Conservation (phyloP, 2,888 invertebrate genomes). For the Pediacus dermestoides region DNA sequence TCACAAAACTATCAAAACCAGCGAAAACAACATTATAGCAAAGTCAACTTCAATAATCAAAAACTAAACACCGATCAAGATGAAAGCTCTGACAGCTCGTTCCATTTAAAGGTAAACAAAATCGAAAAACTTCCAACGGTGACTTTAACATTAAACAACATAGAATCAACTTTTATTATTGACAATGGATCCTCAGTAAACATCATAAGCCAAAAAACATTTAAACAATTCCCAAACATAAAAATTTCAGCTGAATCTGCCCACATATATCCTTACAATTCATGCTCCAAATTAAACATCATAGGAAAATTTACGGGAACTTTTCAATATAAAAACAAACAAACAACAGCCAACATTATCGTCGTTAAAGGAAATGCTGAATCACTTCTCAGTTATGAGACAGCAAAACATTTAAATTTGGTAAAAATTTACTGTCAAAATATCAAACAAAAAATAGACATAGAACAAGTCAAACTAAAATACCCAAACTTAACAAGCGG, state of each 20-base stretch:
- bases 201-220: slow-evolving; percentile 10
- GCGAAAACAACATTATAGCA: slow-evolving; percentile 2
- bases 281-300: slow-evolving; percentile 5
- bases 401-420: slow-evolving; percentile 9
- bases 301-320: slow-evolving; percentile 8
- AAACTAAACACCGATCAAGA: background rate
- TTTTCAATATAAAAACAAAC: background rate
- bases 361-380: slow-evolving; percentile 9
- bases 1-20: slow-evolving; percentile 8
- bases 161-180: slow-evolving; percentile 8
- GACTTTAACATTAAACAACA: slow-evolving; percentile 2
- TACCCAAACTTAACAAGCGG: slow-evolving; percentile 10
- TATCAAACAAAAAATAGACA: background rate
- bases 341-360: slow-evolving; percentile 7
- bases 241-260: background rate
- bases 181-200: slow-evolving; percentile 14
- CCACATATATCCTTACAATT: slow-evolving; percentile 5
- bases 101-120: background rate
- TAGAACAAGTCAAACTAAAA: slow-evolving; percentile 6
- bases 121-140: slow-evolving; percentile 1
- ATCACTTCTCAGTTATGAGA: slow-evolving; percentile 7
- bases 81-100: background rate
- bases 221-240: slow-evolving; percentile 8
- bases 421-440: background rate
- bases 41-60: slow-evolving; percentile 10